A percentile compares a stretch with the other conserved stretches of the same genome.
These are phyloP conservation scores for Cerceris rybyensis DNA, from an alignment of 2,888 invertebrate genomes.

Conservation along the genomic window DNA sequence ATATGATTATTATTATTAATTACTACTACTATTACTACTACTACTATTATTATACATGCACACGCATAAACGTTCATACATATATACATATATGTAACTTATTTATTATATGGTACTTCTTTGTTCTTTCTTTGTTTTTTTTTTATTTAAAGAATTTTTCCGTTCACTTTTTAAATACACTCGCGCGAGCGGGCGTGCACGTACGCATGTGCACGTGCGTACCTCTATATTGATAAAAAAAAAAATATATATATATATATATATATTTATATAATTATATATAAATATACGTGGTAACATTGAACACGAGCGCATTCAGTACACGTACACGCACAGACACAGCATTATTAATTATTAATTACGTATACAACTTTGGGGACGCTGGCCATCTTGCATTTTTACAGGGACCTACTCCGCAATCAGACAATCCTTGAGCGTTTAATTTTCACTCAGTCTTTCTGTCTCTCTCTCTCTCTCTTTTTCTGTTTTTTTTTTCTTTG, in stretches of 20 bases:
- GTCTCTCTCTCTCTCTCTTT: slow-evolving; percentile 55
- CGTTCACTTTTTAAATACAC: background rate
- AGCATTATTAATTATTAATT: slow-evolving; percentile 68
- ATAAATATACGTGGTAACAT: slow-evolving; percentile 43
- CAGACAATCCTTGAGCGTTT: slow-evolving; percentile 82
- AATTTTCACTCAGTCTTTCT: slow-evolving; percentile 76
- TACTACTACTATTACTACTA: slow-evolving; percentile 36
- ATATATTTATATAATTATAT: slow-evolving; percentile 41
- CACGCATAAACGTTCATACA: slow-evolving; percentile 10
- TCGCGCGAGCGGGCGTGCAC: slow-evolving; percentile 64
- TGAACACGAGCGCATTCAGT: slow-evolving; percentile 52
- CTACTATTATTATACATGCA: slow-evolving; percentile 6
- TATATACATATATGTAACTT: slow-evolving; percentile 23
- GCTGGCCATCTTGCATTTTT: slow-evolving; percentile 82
- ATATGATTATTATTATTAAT: slow-evolving; percentile 56
- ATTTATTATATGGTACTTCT: slow-evolving; percentile 40
- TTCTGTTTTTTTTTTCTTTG: slow-evolving; percentile 44
- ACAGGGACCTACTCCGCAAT: slow-evolving; percentile 82
- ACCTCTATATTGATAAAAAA: slow-evolving; percentile 12
- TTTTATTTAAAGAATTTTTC: slow-evolving; percentile 5
- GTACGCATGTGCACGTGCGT: slow-evolving; percentile 58
- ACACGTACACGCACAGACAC: slow-evolving; percentile 60
- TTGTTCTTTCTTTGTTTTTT: slow-evolving; percentile 5
- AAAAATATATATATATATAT: slow-evolving; percentile 9
- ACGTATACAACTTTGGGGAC: slow-evolving; percentile 81